Evolutionary conservation across 2,797 vertebrate genomes (phyloP).

Genomic region (Cebuella pygmaea): DNA sequence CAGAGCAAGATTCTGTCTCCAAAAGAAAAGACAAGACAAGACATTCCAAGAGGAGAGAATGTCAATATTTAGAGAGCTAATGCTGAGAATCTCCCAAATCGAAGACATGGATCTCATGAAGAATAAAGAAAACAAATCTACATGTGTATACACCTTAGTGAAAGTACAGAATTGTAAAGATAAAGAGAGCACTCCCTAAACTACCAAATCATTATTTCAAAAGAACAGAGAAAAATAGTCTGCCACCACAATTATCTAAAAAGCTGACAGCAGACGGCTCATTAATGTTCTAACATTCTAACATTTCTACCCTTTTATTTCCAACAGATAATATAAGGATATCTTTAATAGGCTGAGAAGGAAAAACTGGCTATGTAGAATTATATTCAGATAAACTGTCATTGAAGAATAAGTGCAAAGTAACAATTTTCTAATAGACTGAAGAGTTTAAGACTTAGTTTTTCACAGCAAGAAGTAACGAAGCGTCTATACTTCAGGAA

Average conservation of each 20-base stretch:
- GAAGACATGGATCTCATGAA: neutral
- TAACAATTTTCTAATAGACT: neutral
- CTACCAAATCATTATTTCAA: slow-evolving; percentile 10
- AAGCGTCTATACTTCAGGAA: neutral
- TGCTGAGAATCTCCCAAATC: slow-evolving; percentile 16
- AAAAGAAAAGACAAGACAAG: neutral
- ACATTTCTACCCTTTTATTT: neutral
- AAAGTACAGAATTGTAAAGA: neutral
- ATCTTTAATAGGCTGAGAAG: neutral
- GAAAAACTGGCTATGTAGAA: neutral
- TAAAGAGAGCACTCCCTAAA: neutral
- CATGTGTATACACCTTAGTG: neutral
- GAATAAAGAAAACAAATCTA: slow-evolving; percentile 29
- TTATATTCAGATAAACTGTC: neutral
- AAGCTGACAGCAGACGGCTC: neutral
- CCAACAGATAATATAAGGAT: neutral
- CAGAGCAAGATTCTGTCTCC: neutral
- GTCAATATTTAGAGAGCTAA: neutral
- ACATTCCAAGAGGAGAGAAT: neutral
- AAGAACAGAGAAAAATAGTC: neutral
- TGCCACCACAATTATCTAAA: neutral
- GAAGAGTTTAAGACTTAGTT: slow-evolving; percentile 2
- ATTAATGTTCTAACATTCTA: neutral
- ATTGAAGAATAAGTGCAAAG: neutral
- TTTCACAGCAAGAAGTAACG: neutral